Evolutionary conservation across 2,797 vertebrate species (phyloP).

Genomic region (Sebastes taczanowskii): DNA sequence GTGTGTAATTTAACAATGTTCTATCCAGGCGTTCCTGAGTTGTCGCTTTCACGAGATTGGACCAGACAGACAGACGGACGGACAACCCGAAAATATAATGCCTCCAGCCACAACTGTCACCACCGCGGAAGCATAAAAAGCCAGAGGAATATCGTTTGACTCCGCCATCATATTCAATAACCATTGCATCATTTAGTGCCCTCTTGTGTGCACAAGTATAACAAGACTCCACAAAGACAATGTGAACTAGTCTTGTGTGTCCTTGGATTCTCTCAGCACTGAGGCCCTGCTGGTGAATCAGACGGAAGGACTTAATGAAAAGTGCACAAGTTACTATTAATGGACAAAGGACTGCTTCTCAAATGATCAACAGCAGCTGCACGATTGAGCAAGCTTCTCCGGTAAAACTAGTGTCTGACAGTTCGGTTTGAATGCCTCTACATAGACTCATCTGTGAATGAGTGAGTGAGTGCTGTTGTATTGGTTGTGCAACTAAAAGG

Average conservation of each 20-base stretch:
- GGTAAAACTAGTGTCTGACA: neutral
- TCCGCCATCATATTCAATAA: neutral
- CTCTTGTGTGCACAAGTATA: conserved; percentile 5
- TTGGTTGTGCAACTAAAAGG: neutral
- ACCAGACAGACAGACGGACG: no score
- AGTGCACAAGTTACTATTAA: conserved; percentile 51
- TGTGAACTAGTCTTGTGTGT: neutral
- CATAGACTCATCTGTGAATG: neutral
- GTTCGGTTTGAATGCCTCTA: neutral
- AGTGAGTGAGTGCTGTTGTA: neutral
- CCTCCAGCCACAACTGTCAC: neutral
- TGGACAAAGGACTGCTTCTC: conserved; percentile 50
- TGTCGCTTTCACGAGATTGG: no score
- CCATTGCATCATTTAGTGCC: conserved; percentile 9
- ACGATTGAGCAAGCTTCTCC: neutral
- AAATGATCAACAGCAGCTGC: conserved; percentile 42
- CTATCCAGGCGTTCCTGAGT: no score
- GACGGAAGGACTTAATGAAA: conserved; percentile 45
- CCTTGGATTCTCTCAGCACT: conserved; percentile 2
- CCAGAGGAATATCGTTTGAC: neutral
- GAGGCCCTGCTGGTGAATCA: conserved; percentile 38
- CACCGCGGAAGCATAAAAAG: neutral
- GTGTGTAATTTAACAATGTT: neutral
- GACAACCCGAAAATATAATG: neutral
- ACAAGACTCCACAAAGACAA: neutral